Evolutionary conservation across 2,113 vertebrate species (phyloP).

Genomic region (Haliaeetus leucogaster): DNA sequence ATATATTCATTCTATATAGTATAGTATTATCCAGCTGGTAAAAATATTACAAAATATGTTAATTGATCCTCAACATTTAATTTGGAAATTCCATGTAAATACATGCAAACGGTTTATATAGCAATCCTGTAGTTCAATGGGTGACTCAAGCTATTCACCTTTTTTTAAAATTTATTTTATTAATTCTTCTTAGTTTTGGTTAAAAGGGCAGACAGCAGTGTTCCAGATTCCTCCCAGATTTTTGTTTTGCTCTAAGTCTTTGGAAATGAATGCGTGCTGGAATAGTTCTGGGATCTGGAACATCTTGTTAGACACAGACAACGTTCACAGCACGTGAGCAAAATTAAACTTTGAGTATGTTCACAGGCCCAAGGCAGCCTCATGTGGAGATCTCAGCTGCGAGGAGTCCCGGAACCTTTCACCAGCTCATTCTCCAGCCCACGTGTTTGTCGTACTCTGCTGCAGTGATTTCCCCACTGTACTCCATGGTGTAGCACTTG

Average conservation of each 20-base stretch:
- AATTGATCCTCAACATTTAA: neutral
- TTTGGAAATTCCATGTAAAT: neutral
- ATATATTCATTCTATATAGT: neutral
- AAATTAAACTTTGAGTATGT: neutral
- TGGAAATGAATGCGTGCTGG: neutral
- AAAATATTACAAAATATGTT: neutral
- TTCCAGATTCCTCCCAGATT: neutral
- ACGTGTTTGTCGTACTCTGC: accelerated
- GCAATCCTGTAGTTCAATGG: neutral
- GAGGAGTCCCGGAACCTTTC: neutral
- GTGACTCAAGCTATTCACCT: neutral
- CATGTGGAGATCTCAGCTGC: neutral
- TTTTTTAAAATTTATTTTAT: no score
- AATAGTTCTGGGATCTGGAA: neutral
- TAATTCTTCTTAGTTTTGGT: neutral
- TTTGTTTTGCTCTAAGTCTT: neutral
- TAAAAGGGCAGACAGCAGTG: neutral
- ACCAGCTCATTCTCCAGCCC: neutral
- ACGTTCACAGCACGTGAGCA: neutral
- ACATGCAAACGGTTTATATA: neutral
- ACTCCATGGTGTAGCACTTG: neutral
- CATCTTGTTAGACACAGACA: neutral
- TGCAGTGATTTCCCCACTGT: accelerated
- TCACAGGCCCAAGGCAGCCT: neutral
- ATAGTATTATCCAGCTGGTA: neutral